These are phyloP conservation scores for Chrysotoxum bicinctum DNA, from an alignment of 2,888 invertebrate species.

Conservation along the genomic window DNA sequence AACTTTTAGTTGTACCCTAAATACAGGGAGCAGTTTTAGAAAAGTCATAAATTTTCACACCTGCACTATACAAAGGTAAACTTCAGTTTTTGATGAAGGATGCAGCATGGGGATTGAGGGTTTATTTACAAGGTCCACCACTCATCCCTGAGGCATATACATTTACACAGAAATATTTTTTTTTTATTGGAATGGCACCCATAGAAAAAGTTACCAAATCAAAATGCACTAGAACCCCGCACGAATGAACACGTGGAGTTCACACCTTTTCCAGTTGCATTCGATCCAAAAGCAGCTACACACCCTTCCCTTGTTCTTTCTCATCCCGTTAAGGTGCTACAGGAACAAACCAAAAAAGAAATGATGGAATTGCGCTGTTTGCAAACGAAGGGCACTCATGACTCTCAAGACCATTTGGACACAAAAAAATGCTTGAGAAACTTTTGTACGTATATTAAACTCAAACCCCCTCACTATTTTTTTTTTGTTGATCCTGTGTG, in stretches of 20 bases:
- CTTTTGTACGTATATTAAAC: conserved; percentile 32
- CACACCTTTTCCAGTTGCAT: conserved; percentile 51
- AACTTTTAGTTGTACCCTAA: conserved; percentile 30
- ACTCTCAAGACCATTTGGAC: conserved; percentile 54
- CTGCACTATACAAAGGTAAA: conserved; percentile 21
- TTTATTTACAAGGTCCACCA: conserved; percentile 35
- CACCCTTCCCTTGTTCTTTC: background rate
- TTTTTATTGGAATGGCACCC: conserved; percentile 24
- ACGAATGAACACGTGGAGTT: conserved; percentile 35
- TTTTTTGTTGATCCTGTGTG: conserved; percentile 59
- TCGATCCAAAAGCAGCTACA: background rate
- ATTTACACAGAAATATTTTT: conserved; percentile 38
- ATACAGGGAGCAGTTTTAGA: conserved; percentile 17
- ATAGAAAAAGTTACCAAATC: conserved; percentile 63
- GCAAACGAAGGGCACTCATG: conserved; percentile 41
- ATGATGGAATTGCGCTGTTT: conserved; percentile 22
- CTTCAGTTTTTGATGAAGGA: conserved; percentile 27
- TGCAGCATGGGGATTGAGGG: background rate
- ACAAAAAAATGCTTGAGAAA: conserved; percentile 40
- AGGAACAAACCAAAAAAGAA: background rate
- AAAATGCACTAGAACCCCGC: conserved; percentile 31
- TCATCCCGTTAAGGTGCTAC: background rate
- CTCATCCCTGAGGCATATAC: background rate
- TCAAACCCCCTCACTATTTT: background rate
- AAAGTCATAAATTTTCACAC: conserved; percentile 61